Conservation (phyloP, 2,888 invertebrate species). For the Phymatocera aterrima region DNA sequence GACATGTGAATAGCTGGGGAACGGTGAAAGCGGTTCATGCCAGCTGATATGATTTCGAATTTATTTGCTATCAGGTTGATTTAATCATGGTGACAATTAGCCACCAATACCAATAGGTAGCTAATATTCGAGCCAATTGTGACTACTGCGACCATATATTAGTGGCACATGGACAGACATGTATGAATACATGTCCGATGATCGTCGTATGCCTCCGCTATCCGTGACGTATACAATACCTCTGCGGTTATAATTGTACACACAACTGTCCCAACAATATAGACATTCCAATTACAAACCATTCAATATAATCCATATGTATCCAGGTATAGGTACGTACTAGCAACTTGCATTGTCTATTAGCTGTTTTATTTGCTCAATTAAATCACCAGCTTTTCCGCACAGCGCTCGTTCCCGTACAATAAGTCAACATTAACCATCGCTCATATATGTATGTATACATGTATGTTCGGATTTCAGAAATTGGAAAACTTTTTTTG, state of each 20-base stretch:
- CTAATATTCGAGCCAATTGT: slow-evolving; percentile 20
- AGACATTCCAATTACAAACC: slow-evolving; percentile 38
- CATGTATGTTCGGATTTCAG: no score
- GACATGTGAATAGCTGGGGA: neutral
- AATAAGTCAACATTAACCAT: neutral
- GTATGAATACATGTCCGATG: neutral
- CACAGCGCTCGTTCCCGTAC: neutral
- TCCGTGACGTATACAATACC: neutral
- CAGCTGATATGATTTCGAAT: neutral
- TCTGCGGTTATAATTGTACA: slow-evolving; percentile 22
- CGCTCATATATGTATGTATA: no score
- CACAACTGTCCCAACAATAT: slow-evolving; percentile 40
- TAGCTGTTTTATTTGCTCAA: slow-evolving; percentile 42
- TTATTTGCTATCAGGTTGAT: slow-evolving; percentile 5
- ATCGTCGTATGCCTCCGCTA: no score
- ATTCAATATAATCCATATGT: slow-evolving; percentile 17
- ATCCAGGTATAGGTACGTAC: neutral
- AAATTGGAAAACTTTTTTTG: no score
- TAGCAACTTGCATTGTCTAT: slow-evolving; percentile 11
- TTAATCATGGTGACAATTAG: slow-evolving; percentile 10
- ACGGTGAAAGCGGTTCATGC: neutral
- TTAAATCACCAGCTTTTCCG: neutral
- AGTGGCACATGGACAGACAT: no score
- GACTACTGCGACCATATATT: neutral
- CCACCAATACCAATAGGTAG: neutral